Base-by-base conservation (phyloP, 1,140 invertebrate species). In the Ceratina japonica region DNA sequence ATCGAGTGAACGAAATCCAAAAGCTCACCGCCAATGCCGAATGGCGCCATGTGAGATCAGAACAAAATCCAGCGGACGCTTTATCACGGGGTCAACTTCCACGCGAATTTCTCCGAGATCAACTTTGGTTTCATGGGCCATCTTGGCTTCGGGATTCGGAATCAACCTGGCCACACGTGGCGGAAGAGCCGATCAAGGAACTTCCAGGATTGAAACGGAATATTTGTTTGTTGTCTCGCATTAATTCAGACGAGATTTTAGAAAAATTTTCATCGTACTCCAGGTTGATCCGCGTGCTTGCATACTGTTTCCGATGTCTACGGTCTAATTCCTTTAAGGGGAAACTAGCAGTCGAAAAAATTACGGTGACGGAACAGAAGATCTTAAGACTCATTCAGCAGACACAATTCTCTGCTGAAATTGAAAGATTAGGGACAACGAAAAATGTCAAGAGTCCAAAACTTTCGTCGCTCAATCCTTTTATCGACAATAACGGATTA, bases 401-500 rank as follows among this genome's bases (percentile, higher is more conserved):
- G 2, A 27, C 63, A 31, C 8, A 20, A 4, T 84, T 82, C 24
- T 4, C 22, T 0, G 20, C 31, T 0, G 85, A 86, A 72, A 64
- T 80, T 10, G 3, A 69, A 0, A 15, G 1, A 10, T n/a, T 84
- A 13, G 8, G 51, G 20, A 24, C 20, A 13, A 44, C 20, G 13
- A 0, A 1, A 18, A 31, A 65, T 80, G 27, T 1, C 4, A 54
- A 31, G 3, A 81, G 37, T 12, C 37, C 5, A 31, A 0, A 58
- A 49, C 13, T 31, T 31, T 31, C 27, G 27, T 31, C 27, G 4
- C 65, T 87, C 4, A 72, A 61, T 64, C 85, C 84, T 0, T 88
- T 88, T 37, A 27, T 89, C 2, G 83, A 88, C 75, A 12, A 61
- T 13, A 27, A 80, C 20, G 79, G 75, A 12, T 20, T 87, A 7